Evolutionary conservation across 2,888 invertebrate species (phyloP).

Genomic region (Pegoplata infirma): DNA sequence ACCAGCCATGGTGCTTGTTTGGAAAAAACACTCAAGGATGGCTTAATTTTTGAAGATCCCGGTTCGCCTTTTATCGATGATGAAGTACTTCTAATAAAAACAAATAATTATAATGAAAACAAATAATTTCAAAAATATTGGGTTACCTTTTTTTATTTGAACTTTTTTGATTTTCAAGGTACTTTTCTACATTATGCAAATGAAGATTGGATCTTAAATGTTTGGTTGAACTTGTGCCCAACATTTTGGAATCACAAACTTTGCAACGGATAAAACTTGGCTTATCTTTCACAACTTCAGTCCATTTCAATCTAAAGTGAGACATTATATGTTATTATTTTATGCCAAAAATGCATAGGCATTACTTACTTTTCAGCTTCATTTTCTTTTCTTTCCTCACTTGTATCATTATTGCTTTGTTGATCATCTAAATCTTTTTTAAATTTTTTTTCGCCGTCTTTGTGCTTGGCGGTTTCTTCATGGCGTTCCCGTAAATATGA

Average conservation of each 20-base stretch:
- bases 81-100: background rate
- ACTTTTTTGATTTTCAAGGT: conserved; percentile 14
- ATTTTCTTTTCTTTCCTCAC: conserved; percentile 13
- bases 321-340: too few species aligned
- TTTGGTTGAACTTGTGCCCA: conserved; percentile 28
- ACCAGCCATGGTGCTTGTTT: conserved; percentile 70
- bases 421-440: conserved; percentile 2
- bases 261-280: conserved; percentile 31
- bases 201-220: conserved; percentile 42
- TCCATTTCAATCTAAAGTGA: too few species aligned
- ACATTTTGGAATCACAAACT: conserved; percentile 32
- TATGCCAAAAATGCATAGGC: too few species aligned
- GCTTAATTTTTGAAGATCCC: background rate
- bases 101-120: background rate
- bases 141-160: background rate
- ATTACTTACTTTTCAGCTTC: conserved; percentile 26
- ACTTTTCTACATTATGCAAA: conserved; percentile 11
- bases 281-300: conserved; percentile 22
- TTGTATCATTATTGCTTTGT: background rate
- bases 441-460: conserved; percentile 41
- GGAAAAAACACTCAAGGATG: conserved; percentile 48
- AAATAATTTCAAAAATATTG: too few species aligned
- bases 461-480: conserved; percentile 66
- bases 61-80: background rate
- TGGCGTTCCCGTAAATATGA: conserved; percentile 70